Evolutionary conservation across 2,113 vertebrate genomes (phyloP).

Genomic region (Tetrax tetrax): DNA sequence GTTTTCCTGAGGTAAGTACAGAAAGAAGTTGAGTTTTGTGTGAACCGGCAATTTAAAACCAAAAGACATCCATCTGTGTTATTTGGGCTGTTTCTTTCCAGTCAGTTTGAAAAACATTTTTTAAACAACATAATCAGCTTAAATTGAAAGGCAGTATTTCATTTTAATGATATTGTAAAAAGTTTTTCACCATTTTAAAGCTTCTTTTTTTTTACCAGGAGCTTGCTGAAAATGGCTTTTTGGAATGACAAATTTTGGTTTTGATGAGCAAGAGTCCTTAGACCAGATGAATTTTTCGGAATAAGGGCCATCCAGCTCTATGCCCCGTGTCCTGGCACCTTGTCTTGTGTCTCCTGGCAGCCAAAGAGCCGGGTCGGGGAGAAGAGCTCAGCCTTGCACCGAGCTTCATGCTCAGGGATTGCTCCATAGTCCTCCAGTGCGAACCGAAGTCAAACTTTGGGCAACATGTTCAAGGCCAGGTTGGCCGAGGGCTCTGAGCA

Average conservation of each 20-base stretch:
- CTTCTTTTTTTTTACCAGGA: neutral
- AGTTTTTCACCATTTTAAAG: neutral
- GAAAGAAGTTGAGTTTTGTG: neutral
- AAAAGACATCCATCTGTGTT: neutral
- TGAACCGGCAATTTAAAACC: neutral
- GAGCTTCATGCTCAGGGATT: accelerated
- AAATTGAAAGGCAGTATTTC: neutral
- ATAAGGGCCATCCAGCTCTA: neutral
- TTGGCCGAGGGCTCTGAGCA: no score
- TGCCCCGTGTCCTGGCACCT: accelerated
- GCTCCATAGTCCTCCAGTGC: neutral
- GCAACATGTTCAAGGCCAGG: no score
- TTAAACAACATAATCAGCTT: neutral
- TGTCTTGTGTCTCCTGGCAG: neutral
- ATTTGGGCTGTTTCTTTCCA: neutral
- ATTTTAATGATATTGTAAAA: neutral
- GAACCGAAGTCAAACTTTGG: neutral
- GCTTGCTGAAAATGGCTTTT: neutral
- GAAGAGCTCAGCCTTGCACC: neutral
- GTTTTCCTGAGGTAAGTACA: neutral
- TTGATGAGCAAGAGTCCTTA: neutral
- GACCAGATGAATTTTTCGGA: neutral
- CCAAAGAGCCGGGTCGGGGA: accelerated
- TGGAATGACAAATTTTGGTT: neutral
- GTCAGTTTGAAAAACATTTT: neutral